A percentile compares a stretch with the other conserved stretches of the same genome.
These are phyloP conservation scores for Elegia similella DNA, from an alignment of 2,888 invertebrate genomes.

Conservation along the genomic window DNA sequence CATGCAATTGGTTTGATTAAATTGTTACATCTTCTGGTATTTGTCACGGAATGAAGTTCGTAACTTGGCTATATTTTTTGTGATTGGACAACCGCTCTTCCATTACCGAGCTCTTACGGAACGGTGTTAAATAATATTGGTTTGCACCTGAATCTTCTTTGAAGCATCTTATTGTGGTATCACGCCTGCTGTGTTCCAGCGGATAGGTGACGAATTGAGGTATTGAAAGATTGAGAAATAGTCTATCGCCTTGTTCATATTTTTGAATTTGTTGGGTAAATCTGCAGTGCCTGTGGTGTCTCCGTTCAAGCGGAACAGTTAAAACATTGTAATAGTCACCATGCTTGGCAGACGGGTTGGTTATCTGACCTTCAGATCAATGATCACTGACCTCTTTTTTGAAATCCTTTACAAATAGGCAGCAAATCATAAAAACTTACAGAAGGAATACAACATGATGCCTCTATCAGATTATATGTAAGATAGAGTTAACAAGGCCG, in stretches of 20 bases:
- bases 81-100: neutral
- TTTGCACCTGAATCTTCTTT: neutral
- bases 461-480: neutral
- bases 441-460: neutral
- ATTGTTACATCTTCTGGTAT: slow-evolving; percentile 16
- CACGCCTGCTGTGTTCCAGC: neutral
- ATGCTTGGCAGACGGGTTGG: neutral
- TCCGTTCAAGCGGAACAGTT: neutral
- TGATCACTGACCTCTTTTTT: too few species aligned
- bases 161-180: neutral
- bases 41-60: slow-evolving; percentile 10
- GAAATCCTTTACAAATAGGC: too few species aligned
- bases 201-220: neutral
- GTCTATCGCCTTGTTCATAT: neutral
- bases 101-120: slow-evolving; percentile 1
- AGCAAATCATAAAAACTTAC: too few species aligned
- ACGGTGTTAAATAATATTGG: slow-evolving; percentile 9
- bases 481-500: neutral
- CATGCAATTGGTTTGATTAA: slow-evolving; percentile 8
- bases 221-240: neutral
- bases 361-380: neutral
- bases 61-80: slow-evolving; percentile 6
- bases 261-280: neutral
- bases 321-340: neutral
- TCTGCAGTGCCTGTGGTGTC: neutral